Conservation (phyloP, 1,140 invertebrate species). For the Macrobrachium nipponense region DNA sequence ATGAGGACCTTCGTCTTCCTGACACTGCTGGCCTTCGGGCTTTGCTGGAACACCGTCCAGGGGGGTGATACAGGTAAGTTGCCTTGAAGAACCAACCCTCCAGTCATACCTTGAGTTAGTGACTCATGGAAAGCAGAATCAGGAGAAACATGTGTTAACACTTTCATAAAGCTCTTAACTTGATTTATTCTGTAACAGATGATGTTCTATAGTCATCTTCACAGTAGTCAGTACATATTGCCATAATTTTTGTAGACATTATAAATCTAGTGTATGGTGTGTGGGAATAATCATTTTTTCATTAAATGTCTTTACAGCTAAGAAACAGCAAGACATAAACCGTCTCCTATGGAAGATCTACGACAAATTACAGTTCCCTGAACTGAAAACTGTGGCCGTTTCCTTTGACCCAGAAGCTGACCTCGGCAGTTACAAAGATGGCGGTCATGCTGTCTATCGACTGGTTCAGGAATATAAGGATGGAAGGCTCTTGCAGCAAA, state of each 20-base stretch:
- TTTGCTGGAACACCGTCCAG: neutral
- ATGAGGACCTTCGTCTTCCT: neutral
- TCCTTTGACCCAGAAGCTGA: neutral
- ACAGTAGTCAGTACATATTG: no score
- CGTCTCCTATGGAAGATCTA: neutral
- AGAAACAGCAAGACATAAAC: neutral
- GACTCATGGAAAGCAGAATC: no score
- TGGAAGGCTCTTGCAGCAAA: neutral
- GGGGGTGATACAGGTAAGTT: neutral
- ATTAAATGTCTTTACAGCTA: neutral
- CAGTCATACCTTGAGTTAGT: no score
- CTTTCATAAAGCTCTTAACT: no score
- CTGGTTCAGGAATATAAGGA: neutral
- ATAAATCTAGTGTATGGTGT: neutral
- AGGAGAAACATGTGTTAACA: no score
- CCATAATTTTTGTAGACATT: no score
- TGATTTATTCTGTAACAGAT: no score
- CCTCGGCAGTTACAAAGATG: neutral
- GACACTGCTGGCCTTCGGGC: neutral
- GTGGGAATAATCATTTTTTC: neutral
- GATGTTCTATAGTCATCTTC: no score
- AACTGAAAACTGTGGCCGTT: neutral
- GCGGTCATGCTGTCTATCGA: neutral
- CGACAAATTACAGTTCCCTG: neutral
- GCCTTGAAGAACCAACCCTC: no score